These are phyloP conservation scores for Hylyphantes graminicola DNA, from an alignment of 1,140 invertebrate genomes.

Conservation along the genomic window DNA sequence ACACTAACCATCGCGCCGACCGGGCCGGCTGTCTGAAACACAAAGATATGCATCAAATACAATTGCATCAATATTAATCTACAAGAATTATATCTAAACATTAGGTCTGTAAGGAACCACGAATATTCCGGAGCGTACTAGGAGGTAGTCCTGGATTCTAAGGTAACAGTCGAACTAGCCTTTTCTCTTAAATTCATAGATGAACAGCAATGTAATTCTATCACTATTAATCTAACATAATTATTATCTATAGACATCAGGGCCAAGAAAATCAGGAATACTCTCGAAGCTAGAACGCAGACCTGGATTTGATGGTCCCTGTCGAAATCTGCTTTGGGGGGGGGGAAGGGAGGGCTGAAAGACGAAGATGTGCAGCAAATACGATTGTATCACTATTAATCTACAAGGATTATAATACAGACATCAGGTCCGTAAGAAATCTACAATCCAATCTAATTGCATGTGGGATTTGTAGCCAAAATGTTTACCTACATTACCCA, in stretches of 20 bases:
- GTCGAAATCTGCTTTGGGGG: conserved; percentile 33
- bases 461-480: too few relatives aligned
- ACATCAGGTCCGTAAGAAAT: too few relatives aligned
- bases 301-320: conserved; percentile 59
- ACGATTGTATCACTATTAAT: background rate
- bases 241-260: background rate
- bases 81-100: too few relatives aligned
- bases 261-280: background rate
- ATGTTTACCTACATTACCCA: too few relatives aligned
- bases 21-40: background rate
- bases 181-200: background rate
- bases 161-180: conserved; percentile 59
- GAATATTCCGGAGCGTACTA: too few relatives aligned
- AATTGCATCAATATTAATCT: too few relatives aligned
- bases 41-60: background rate
- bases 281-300: conserved; percentile 77
- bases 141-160: conserved; percentile 26
- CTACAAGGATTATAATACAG: too few relatives aligned
- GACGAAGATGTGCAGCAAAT: background rate
- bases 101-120: too few relatives aligned
- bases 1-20: background rate
- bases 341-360: too few relatives aligned
- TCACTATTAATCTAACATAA: background rate
- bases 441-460: too few relatives aligned
- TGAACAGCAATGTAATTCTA: background rate